Percentiles rank a stretch among this genome's conserved stretches.
These are phyloP conservation scores for Anguilla rostrata DNA, from an alignment of 2,113 vertebrate species.

Conservation along the genomic window DNA sequence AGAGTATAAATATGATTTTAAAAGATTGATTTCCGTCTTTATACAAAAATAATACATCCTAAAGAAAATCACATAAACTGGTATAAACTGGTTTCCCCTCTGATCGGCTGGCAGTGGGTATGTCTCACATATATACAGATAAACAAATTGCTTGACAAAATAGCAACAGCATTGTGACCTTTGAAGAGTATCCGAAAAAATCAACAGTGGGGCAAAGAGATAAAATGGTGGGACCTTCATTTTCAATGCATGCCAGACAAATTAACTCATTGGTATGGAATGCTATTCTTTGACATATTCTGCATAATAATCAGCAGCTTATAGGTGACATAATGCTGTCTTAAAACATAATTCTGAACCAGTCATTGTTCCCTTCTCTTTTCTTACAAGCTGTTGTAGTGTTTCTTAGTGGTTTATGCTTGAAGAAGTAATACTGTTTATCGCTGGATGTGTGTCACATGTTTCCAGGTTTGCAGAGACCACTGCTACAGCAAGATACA, in stretches of 20 bases:
- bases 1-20: constrained; percentile 85
- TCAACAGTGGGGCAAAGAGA: neutral
- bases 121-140: constrained; percentile 50
- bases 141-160: constrained; percentile 53
- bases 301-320: neutral
- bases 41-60: constrained; percentile 84
- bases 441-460: neutral
- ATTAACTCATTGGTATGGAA: neutral
- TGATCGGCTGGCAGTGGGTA: constrained; percentile 60
- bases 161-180: constrained; percentile 46
- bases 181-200: neutral
- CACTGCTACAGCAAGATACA: neutral
- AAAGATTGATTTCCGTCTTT: constrained; percentile 78
- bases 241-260: neutral
- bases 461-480: neutral
- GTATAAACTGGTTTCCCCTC: constrained; percentile 47
- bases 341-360: neutral
- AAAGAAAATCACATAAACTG: constrained; percentile 51
- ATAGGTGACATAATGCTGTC: neutral
- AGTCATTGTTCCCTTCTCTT: neutral
- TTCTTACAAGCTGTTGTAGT: neutral
- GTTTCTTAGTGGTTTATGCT: neutral
- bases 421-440: neutral
- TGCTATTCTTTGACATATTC: neutral
- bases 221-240: neutral